These are phyloP conservation scores for Ennomos erosarius DNA, from an alignment of 2,888 invertebrate genomes.

Conservation along the genomic window DNA sequence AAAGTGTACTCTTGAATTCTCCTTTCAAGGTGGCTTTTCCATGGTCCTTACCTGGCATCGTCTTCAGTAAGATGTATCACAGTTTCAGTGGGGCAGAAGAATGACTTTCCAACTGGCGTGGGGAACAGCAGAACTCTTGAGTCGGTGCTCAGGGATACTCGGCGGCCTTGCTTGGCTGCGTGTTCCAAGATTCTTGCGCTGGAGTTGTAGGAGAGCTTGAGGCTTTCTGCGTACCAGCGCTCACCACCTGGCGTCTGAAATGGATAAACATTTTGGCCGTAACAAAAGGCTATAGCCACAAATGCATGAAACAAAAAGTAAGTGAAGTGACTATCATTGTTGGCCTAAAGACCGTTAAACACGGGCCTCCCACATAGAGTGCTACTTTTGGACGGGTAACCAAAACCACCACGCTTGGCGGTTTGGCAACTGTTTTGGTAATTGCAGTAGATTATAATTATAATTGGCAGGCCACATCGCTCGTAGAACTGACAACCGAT, in stretches of 20 bases:
- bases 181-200: constrained; percentile 86
- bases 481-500: no score
- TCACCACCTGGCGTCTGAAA: constrained; percentile 94
- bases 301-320: no score
- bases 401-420: no score
- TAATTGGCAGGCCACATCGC: no score
- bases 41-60: constrained; percentile 66
- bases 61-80: constrained; percentile 86
- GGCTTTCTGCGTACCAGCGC: constrained; percentile 93
- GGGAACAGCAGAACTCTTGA: constrained; percentile 89
- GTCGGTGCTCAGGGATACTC: constrained; percentile 83
- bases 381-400: no score
- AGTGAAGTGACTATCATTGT: no score
- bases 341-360: no score
- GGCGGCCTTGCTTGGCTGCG: constrained; percentile 84
- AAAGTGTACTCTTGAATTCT: no score
- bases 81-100: constrained; percentile 89
- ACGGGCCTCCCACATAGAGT: no score
- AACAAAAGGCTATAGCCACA: neutral
- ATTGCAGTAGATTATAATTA: no score
- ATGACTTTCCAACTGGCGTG: constrained; percentile 95
- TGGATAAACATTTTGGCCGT: neutral
- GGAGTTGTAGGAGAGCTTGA: constrained; percentile 90
- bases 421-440: no score
- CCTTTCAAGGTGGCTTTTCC: no score